Evolutionary conservation across 2,888 invertebrate species (phyloP).

Genomic region (Cybosia mesomella): DNA sequence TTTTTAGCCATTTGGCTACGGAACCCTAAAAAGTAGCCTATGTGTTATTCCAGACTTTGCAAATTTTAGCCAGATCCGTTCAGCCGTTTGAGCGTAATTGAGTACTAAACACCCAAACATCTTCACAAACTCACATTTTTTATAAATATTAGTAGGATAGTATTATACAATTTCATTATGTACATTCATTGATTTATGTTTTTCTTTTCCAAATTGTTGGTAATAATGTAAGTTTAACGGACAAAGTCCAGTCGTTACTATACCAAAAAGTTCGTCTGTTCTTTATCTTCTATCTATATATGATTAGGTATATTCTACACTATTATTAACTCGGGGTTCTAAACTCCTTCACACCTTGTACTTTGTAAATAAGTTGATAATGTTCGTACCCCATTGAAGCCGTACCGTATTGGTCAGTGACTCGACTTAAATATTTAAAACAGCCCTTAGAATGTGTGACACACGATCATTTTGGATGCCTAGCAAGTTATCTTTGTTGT

Average conservation of each 20-base stretch:
- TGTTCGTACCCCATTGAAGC: conserved; percentile 72
- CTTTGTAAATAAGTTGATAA: conserved; percentile 80
- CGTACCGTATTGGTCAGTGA: conserved; percentile 73
- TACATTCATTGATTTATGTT: no score
- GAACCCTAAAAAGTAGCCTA: no score
- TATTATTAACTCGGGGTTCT: conserved; percentile 32
- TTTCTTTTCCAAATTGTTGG: conserved; percentile 19
- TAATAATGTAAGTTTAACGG: conserved; percentile 9
- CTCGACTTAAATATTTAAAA: conserved; percentile 75
- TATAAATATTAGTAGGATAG: no score
- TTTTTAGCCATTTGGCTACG: no score
- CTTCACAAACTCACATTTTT: no score
- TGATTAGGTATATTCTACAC: conserved; percentile 27
- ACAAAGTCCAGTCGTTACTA: conserved; percentile 14
- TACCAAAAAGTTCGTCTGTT: conserved; percentile 24
- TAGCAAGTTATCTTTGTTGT: conserved; percentile 18
- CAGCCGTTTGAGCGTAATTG: no score
- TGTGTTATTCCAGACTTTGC: no score
- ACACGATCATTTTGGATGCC: conserved; percentile 52
- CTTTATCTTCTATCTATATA: conserved; percentile 35
- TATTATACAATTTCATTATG: no score
- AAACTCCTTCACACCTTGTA: conserved; percentile 78
- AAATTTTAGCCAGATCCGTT: no score
- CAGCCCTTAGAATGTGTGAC: conserved; percentile 71
- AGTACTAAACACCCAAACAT: no score